These are phyloP conservation scores for Meandrina meandrites DNA, from an alignment of 92 coral and sea anemone species.

Conservation along the genomic window DNA sequence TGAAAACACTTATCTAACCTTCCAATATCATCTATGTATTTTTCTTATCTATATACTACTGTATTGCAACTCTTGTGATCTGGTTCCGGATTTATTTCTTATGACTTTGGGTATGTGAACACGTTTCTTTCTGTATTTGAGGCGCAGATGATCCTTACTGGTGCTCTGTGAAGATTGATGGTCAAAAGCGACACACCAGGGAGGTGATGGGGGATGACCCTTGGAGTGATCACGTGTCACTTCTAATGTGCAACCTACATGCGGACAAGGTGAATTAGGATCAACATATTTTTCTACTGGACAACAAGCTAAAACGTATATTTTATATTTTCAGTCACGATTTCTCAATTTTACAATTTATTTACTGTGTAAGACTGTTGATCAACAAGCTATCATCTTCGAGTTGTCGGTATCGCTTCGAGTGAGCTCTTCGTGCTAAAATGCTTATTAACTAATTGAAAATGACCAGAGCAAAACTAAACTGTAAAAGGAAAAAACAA, in stretches of 20 bases:
- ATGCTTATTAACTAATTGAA: too few relatives aligned
- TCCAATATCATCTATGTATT: neutral
- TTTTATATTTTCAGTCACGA: neutral
- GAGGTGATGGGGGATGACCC: conserved; percentile 66
- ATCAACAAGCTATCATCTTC: too few relatives aligned
- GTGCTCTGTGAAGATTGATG: conserved; percentile 80
- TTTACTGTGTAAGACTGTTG: too few relatives aligned
- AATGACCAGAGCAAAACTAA: too few relatives aligned
- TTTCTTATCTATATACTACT: neutral
- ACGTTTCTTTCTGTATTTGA: neutral
- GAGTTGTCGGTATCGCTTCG: too few relatives aligned
- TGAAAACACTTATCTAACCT: neutral
- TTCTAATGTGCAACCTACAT: conserved; percentile 71
- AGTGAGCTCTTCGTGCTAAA: too few relatives aligned
- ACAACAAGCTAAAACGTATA: neutral
- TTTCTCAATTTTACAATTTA: neutral
- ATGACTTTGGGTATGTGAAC: neutral
- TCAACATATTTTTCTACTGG: neutral
- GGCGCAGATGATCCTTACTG: conserved; percentile 79
- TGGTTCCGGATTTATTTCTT: neutral
- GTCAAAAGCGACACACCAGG: conserved; percentile 72
- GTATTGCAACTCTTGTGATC: too few relatives aligned
- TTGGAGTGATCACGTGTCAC: conserved; percentile 77
- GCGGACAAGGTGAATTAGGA: conserved; percentile 76
- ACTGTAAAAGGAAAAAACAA: too few relatives aligned